Conservation (phyloP, 2,797 vertebrate genomes). For the Mormyrops attenuatus region DNA sequence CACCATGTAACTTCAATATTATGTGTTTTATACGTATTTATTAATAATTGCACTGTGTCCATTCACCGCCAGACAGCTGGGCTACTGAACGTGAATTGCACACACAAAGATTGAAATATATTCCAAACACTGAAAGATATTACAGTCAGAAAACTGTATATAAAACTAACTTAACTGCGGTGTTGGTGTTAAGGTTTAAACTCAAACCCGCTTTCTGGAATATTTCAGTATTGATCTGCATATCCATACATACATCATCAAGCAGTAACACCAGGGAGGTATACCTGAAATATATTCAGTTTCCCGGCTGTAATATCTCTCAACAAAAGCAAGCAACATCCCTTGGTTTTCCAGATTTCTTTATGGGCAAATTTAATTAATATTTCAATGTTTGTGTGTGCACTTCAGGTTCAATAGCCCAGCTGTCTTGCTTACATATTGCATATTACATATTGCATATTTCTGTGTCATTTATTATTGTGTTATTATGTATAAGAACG, state of each 20-base stretch:
- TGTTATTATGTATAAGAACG: neutral
- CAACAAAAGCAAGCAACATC: neutral
- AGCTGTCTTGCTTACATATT: neutral
- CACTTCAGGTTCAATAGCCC: neutral
- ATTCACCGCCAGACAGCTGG: neutral
- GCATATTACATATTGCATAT: neutral
- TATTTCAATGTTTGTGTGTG: neutral
- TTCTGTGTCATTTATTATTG: neutral
- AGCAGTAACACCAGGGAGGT: neutral
- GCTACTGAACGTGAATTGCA: neutral
- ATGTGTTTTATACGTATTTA: neutral
- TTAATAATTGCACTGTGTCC: neutral
- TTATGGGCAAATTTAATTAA: neutral
- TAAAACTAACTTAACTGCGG: no score
- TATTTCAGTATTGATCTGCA: neutral
- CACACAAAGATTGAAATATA: neutral
- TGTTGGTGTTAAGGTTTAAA: neutral
- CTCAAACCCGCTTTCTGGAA: neutral
- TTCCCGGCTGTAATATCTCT: neutral
- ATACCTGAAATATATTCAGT: neutral
- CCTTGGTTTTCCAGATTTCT: neutral
- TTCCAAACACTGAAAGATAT: neutral
- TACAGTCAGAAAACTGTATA: neutral
- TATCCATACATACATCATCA: neutral
- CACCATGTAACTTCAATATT: neutral